Conservation (phyloP, 2,888 invertebrate species). For the Apoda limacodes region DNA sequence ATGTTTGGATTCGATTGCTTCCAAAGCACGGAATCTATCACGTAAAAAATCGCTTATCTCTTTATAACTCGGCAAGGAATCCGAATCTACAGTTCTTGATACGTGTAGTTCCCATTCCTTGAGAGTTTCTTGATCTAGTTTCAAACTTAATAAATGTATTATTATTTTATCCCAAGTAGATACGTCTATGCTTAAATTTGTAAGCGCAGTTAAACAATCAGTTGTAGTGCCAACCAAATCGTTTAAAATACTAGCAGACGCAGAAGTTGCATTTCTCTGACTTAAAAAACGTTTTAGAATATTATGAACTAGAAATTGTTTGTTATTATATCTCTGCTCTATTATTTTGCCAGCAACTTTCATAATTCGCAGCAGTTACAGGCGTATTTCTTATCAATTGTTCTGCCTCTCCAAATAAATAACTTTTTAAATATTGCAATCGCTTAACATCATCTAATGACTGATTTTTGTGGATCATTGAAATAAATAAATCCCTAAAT, state of each 20-base stretch:
- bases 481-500: slow-evolving; percentile 9
- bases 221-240: slow-evolving; percentile 10
- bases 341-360: slow-evolving; percentile 4
- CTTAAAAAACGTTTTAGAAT: slow-evolving; percentile 10
- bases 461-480: too few relatives aligned
- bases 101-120: slow-evolving; percentile 4
- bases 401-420: slow-evolving; percentile 6
- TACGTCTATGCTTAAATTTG: slow-evolving; percentile 3
- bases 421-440: slow-evolving; percentile 8
- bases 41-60: slow-evolving; percentile 7
- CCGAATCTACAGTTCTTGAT: slow-evolving; percentile 1
- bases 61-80: slow-evolving; percentile 4
- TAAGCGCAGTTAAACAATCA: slow-evolving; percentile 9
- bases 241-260: slow-evolving; percentile 10
- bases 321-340: slow-evolving; percentile 7
- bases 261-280: slow-evolving; percentile 4
- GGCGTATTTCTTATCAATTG: slow-evolving; percentile 6
- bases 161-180: slow-evolving; percentile 2
- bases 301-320: slow-evolving; percentile 7
- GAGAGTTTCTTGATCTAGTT: slow-evolving; percentile 1
- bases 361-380: slow-evolving; percentile 5
- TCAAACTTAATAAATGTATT: slow-evolving; percentile 1
- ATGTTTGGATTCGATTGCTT: slow-evolving; percentile 6
- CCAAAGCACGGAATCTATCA: slow-evolving; percentile 6
- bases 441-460: slow-evolving; percentile 7